Conservation (phyloP, 2,113 vertebrate species). For the Ivindomyrus marchei region DNA sequence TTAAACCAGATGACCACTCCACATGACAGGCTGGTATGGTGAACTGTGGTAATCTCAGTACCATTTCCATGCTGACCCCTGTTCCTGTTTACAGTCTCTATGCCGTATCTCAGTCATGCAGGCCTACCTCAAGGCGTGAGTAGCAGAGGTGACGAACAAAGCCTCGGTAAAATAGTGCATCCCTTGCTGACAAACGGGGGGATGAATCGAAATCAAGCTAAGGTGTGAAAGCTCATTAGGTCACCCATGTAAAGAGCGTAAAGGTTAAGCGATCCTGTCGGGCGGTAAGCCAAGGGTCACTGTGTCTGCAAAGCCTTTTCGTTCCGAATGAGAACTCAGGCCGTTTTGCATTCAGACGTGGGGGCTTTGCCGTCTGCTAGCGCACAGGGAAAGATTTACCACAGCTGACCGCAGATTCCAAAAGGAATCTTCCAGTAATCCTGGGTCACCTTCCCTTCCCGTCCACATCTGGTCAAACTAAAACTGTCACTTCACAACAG, state of each 20-base stretch:
- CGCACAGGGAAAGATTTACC: not conserved
- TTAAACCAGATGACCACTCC: not conserved
- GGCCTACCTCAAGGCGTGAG: not conserved
- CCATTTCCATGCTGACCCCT: conserved; percentile 12
- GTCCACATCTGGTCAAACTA: conserved; percentile 47
- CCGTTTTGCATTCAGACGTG: not conserved
- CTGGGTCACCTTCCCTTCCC: conserved; percentile 53
- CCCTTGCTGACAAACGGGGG: not conserved
- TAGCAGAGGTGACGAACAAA: not conserved
- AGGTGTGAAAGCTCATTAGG: not conserved
- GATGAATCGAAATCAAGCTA: not conserved
- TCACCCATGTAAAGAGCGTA: not conserved
- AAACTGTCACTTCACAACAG: conserved; percentile 78
- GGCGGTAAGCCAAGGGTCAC: not conserved
- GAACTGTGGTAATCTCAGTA: conserved; percentile 23
- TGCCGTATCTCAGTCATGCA: not conserved
- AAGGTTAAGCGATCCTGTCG: not conserved
- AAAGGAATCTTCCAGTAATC: conserved; percentile 44
- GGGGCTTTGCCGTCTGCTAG: not conserved
- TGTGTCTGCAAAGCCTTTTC: not conserved
- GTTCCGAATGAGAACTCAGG: not conserved
- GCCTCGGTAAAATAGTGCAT: not conserved
- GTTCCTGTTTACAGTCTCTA: conserved; percentile 24
- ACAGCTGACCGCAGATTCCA: not conserved
- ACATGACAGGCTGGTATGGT: conserved; percentile 10